Evolutionary conservation across 2,797 vertebrate genomes (phyloP).

Genomic region (Hozukius guyotensis): DNA sequence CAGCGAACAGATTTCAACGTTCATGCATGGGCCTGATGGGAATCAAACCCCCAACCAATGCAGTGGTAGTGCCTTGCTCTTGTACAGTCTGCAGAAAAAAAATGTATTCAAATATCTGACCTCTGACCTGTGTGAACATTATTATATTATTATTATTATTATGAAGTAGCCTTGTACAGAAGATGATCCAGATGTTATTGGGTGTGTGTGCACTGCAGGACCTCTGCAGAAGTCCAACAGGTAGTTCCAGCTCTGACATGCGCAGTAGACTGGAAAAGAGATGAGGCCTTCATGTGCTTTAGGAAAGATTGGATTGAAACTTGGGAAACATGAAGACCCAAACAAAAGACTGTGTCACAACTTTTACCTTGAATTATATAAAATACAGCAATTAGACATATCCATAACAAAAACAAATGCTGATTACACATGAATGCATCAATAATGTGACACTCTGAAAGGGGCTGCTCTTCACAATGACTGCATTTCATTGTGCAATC

Average conservation of each 20-base stretch:
- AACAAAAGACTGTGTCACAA: no score
- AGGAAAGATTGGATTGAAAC: not conserved
- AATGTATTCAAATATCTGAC: no score
- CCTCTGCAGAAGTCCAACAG: slow-evolving; percentile 47
- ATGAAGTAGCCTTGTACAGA: not conserved
- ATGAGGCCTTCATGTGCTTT: slow-evolving; percentile 27
- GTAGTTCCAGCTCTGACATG: slow-evolving; percentile 56
- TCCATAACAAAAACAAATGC: not conserved
- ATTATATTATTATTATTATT: no score
- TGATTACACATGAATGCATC: not conserved
- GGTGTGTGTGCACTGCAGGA: not conserved
- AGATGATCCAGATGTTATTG: slow-evolving; percentile 46
- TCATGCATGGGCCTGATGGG: not conserved
- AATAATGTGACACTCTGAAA: not conserved
- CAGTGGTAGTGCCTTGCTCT: not conserved
- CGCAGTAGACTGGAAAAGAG: not conserved
- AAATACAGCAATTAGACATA: not conserved
- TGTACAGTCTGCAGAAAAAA: not conserved
- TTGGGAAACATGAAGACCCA: rapidly evolving
- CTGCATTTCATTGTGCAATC: not conserved
- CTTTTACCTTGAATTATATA: no score
- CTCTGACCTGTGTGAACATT: not conserved
- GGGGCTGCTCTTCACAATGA: no score
- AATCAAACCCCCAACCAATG: not conserved
- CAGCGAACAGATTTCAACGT: not conserved